Conservation (phyloP, 2,797 vertebrate species). For the Yasuhikotakia modesta region DNA sequence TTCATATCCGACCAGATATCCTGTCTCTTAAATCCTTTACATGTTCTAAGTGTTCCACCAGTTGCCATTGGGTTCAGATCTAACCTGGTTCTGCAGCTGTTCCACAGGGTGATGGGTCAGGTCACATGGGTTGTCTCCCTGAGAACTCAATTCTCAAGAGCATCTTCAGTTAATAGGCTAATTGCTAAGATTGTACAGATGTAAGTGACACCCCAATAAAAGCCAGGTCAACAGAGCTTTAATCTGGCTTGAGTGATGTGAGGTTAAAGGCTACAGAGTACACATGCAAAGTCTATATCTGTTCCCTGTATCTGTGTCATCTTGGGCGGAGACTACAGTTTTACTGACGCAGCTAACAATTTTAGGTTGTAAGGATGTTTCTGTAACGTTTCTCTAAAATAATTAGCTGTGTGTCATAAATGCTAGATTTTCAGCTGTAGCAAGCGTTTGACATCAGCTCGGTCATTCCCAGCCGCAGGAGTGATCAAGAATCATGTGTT, state of each 20-base stretch:
- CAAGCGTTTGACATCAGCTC: background rate
- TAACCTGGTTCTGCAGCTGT: constrained; percentile 36
- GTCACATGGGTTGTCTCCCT: constrained; percentile 35
- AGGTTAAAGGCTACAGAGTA: constrained; percentile 8
- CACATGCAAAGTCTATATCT: background rate
- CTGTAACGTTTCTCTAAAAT: background rate
- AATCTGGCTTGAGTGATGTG: constrained; percentile 28
- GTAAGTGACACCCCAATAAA: constrained; percentile 14
- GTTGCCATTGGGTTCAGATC: constrained; percentile 2
- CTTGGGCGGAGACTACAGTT: background rate
- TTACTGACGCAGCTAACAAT: no score
- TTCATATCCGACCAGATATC: background rate
- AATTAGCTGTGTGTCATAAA: background rate
- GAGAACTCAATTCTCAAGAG: constrained; percentile 26
- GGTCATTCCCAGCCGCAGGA: background rate
- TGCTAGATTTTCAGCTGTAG: background rate
- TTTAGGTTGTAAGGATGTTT: no score
- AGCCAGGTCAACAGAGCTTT: background rate
- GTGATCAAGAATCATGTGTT: constrained; percentile 16
- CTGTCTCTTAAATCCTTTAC: background rate
- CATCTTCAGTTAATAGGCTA: constrained; percentile 32
- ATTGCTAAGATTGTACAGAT: constrained; percentile 34
- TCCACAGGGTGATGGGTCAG: constrained; percentile 30
- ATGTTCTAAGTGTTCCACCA: background rate
- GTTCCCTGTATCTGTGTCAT: background rate